These are phyloP conservation scores for Oncorhynchus clarkii DNA, from an alignment of 2,113 vertebrate genomes.

Conservation along the genomic window DNA sequence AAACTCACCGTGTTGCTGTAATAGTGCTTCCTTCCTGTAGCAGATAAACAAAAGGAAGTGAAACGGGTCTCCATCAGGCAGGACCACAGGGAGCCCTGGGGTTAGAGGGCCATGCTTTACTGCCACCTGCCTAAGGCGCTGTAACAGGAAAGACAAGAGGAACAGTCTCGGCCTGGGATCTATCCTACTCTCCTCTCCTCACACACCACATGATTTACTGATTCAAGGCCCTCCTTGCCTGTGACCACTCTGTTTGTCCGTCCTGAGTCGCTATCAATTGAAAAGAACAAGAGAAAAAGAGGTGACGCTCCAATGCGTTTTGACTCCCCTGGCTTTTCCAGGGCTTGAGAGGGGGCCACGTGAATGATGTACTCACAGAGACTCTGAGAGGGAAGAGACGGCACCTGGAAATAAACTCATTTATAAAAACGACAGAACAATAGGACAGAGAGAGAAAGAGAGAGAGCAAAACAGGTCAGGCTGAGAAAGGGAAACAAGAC, in stretches of 20 bases:
- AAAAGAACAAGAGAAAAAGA: background rate
- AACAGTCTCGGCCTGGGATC: background rate
- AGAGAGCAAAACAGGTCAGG: background rate
- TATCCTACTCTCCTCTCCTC: background rate
- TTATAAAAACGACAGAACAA: background rate
- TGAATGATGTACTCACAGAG: background rate
- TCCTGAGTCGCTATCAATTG: background rate
- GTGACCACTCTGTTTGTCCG: background rate
- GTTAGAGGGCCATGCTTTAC: background rate
- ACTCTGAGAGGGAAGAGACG: background rate
- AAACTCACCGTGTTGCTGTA: background rate
- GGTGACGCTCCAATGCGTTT: background rate
- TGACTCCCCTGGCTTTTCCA: background rate
- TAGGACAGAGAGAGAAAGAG: background rate
- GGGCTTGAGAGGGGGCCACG: background rate
- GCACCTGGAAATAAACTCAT: background rate
- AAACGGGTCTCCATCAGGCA: background rate
- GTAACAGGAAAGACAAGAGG: background rate
- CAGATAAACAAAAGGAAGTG: no score
- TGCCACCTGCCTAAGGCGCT: background rate
- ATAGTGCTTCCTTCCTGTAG: no score
- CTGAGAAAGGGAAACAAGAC: background rate
- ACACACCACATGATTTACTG: background rate
- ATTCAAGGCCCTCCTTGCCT: background rate
- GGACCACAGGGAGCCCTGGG: background rate